Evolutionary conservation across 2,888 invertebrate genomes (phyloP), one percentile per base, ranked within the genome.

Genomic region (Pharmacophagus antenor): DNA sequence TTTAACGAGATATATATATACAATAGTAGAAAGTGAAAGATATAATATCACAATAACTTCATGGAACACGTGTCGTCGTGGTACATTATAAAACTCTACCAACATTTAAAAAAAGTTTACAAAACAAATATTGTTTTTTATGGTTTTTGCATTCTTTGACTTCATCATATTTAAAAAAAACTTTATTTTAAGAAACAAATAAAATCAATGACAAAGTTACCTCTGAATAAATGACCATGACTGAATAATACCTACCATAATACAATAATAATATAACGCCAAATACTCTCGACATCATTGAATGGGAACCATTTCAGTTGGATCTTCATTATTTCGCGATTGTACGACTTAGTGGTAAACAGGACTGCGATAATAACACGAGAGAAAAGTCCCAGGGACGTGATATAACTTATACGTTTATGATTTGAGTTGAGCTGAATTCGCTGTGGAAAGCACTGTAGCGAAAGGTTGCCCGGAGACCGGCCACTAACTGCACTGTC

Each of bases 401-500:
- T 56, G 46, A 42, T 46, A 25, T 20, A 50, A 49, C 25, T 51
- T 63, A 44, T 58, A 58, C 18, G 23, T 47, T 37, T 47, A 37
- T 47, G 37, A 18, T 58, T 21, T 18, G 23, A 58, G 58, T 22
- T n/a, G 20, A 15, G 20, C 46, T 21, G 54, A 47, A 61, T 47
- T 55, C 46, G 64, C 51, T 44, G 56, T 15, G 21, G 41, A 52
- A 63, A 53, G 64, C 68, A 63, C 48, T 63, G 67, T 63, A 58
- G 65, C 65, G 65, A 58, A 50, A 56, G 61, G 64, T 65, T 68
- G 63, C 65, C 59, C 42, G 61, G 67, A 65, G 62, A 68, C 67
- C 65, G 62, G 66, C 65, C 64, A 52, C 58, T 58, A 58, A 54
- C 64, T 63, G 61, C 64, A 63, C 63, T 66, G 65, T 57, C 62